A percentile compares a stretch with the other conserved stretches of the same genome.
Evolutionary conservation across 2,113 vertebrate genomes (phyloP).

Genomic region (Etheostoma spectabile): DNA sequence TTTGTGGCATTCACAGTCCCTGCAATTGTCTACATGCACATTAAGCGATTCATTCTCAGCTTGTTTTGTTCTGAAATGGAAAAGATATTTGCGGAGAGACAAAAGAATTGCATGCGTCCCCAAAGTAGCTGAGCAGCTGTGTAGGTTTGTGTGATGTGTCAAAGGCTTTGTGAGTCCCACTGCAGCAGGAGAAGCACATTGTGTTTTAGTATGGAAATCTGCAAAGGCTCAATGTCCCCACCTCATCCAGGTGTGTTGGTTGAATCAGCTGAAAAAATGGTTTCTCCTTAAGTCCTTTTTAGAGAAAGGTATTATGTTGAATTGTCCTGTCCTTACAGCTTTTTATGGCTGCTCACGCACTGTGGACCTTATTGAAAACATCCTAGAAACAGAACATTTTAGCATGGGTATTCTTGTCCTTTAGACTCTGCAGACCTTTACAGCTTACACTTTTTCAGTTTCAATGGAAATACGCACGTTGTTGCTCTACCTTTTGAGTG

Average conservation of each 20-base stretch:
- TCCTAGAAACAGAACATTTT: not conserved
- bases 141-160: conserved; percentile 39
- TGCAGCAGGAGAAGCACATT: conserved; percentile 9
- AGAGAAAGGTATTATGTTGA: not conserved
- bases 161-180: conserved; percentile 48
- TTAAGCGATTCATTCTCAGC: conserved; percentile 13
- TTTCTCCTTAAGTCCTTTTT: not conserved
- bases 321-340: not conserved
- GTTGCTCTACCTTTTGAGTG: conserved; percentile 2
- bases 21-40: conserved; percentile 15
- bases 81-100: conserved; percentile 38
- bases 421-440: conserved; percentile 4
- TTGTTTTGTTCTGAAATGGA: conserved; percentile 32
- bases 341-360: not conserved
- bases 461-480: not conserved
- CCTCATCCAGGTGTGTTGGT: conserved; percentile 55
- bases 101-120: conserved; percentile 10
- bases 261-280: conserved; percentile 29
- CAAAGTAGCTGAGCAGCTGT: conserved; percentile 48
- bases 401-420: not conserved
- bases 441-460: not conserved
- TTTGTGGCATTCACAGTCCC: conserved; percentile 9
- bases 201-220: conserved; percentile 16
- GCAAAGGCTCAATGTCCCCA: conserved; percentile 12
- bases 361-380: not conserved